Base-by-base conservation (phyloP, 2,797 vertebrate species). In the Prunella strophiata region DNA sequence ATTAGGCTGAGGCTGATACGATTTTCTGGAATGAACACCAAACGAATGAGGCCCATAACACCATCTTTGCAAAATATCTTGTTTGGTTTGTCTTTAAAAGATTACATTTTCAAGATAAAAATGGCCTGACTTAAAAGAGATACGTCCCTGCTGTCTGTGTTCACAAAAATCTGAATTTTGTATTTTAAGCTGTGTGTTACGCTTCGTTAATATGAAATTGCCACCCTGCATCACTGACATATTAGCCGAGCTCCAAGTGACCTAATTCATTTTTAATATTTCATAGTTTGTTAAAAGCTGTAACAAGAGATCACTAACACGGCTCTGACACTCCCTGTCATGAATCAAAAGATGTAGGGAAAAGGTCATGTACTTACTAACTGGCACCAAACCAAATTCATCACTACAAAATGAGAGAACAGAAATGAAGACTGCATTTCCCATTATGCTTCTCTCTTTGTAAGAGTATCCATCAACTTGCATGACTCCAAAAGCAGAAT, bases 181-280 rank as follows among this genome's bases (percentile, higher is more conserved):
- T 89, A 48, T 88, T 95, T 95, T 88, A 96, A 90, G 52, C 57
- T 66, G 36, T 16, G 18, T n/a, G 70, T 63, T 91, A 78, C 16
- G 68, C 81, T 92, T 93, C 65, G 30, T 96, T 93, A 96, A 93
- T 89, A 91, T 36, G 83, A 93, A 96, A 91, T 91, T 19, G 45
- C 50, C 83, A 30, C 30, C 45, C 78, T 79, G 85, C 89, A 93
- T 81, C 83, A 52, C 76, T 92, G 85, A 76, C 71, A 63, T 48
- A 91, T 73, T 93, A 95, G 85, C 86, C 3, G 0, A 92, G 76
- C 70, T 96, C 73, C 63, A 79, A 89, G 70, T 62, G 59, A 91
- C 91, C 94, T 76, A 87, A 92, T 93, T 96, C 1, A 91, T 92
- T 95, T 94, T 96, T 93, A 96, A 95, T 97, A 95, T 97, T 97